Evolutionary conservation across 2,113 vertebrate species (phyloP), one percentile per base, ranked within the genome.

Genomic region (Dicentrarchus labrax): DNA sequence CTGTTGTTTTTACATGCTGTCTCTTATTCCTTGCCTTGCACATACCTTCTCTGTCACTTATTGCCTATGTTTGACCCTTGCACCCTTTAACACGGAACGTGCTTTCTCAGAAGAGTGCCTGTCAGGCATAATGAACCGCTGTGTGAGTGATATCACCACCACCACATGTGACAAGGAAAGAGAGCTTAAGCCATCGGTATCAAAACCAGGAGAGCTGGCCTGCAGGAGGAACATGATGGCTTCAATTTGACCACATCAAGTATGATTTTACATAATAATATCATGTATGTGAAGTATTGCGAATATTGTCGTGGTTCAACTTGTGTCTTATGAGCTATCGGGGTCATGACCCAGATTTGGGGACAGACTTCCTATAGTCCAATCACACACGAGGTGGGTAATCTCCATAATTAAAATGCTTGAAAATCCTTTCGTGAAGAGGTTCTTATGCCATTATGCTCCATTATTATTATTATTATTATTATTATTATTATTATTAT

Each of bases 371-470:
- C 45, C 65, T 67, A 57, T 41, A 79, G 50, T 84, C 45, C 43
- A 66, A 66, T 77, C 72, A 9, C 30, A 72, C 22, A 71, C 41
- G 12, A 60, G 57, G 53, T 69, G 17, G 21, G 56, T 79, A 73
- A 71, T 76, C 50, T 57, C 17, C 8, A 43, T 66, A 76, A 81
- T 66, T 81, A 50, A 65, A 76, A 84, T 39, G 57, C 53, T 30
- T 78, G 9, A 68, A 77, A 83, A 78, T 65, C 56, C 51, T 66
- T 59, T 78, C 79, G 3, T 65, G n/a, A 77, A 50, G 41, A 48
- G 50, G 12, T 22, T 76, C 15, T 78, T 57, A 24, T 48, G 67
- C 16, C 45, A 30, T 38, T 12, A 56, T 39, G 41, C 22, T 39
- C 53, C 17, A 47, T 47, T 15, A 47, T 47, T 47, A 51, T 78